Evolutionary conservation across 2,113 vertebrate genomes (phyloP).

Genomic region (Glareola pratincola): DNA sequence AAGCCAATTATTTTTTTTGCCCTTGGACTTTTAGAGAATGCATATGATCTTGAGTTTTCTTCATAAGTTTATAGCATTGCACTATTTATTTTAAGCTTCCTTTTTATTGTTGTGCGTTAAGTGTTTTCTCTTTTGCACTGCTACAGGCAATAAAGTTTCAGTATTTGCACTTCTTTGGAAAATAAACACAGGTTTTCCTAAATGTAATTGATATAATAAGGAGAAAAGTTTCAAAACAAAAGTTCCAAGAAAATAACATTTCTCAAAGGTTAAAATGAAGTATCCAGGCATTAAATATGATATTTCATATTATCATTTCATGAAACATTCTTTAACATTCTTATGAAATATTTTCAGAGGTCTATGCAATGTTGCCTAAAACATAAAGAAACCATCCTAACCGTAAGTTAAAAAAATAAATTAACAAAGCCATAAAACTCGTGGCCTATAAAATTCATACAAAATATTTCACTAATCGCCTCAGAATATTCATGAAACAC

Average conservation of each 20-base stretch:
- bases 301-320: background rate
- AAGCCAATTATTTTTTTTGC: background rate
- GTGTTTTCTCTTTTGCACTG: background rate
- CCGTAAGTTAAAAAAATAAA: accelerated
- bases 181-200: slow-evolving; percentile 4
- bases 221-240: background rate
- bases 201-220: background rate
- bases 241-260: background rate
- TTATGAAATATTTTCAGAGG: background rate
- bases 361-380: background rate
- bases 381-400: background rate
- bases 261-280: background rate
- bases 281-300: background rate
- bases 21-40: background rate
- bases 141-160: background rate
- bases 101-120: background rate
- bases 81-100: background rate
- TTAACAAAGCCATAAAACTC: background rate
- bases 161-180: background rate
- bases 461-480: background rate
- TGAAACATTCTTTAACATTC: background rate
- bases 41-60: background rate
- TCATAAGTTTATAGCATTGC: background rate
- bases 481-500: background rate
- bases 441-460: background rate